A percentile compares a stretch with the other conserved stretches of the same genome.
Conservation (phyloP, 1,140 invertebrate genomes). For the Leguminivora glycinivorella region DNA sequence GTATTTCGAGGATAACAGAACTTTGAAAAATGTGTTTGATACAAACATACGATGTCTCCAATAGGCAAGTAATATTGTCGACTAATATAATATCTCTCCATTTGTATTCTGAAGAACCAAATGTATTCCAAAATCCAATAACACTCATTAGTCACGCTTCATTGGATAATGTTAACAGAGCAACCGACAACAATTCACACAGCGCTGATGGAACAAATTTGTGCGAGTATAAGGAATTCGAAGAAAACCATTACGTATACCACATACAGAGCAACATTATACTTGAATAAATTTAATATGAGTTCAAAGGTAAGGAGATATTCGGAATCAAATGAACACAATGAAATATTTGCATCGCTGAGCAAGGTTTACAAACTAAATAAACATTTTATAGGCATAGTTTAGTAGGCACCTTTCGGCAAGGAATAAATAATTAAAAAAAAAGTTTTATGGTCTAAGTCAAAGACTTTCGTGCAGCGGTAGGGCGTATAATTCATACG, state of each 20-base stretch:
- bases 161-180: neutral
- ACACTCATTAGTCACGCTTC: neutral
- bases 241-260: neutral
- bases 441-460: too few species aligned
- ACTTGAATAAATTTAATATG: neutral
- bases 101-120: neutral
- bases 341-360: neutral
- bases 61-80: neutral
- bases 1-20: too few species aligned
- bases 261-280: neutral
- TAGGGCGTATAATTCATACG: too few species aligned
- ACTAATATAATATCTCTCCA: neutral
- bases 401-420: too few species aligned
- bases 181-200: neutral
- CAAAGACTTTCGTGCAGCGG: too few species aligned
- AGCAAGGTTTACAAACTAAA: neutral
- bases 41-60: too few species aligned
- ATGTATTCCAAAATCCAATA: neutral
- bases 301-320: constrained; percentile 10
- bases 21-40: too few species aligned
- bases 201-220: neutral
- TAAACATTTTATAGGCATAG: too few species aligned
- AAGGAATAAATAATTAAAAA: too few species aligned
- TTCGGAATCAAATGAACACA: neutral
- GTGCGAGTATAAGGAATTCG: neutral